Evolutionary conservation across 2,113 vertebrate genomes (phyloP).

Genomic region (Corapipo altera): DNA sequence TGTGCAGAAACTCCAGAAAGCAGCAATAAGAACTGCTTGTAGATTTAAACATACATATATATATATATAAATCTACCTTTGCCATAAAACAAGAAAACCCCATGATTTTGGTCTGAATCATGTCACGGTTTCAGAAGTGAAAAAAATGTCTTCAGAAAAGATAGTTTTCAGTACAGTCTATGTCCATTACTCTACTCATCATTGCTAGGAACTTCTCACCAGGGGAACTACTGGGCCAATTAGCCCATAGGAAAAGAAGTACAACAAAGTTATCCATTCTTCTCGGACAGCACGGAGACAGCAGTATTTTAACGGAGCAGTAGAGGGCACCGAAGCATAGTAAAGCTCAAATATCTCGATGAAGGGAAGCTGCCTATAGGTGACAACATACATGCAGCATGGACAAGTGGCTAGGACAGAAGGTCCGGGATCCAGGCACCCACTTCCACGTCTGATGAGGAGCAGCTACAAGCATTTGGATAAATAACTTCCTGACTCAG

Average conservation of each 20-base stretch:
- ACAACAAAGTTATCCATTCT: not conserved
- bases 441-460: not conserved
- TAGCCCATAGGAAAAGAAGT: not conserved
- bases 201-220: not conserved
- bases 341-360: not conserved
- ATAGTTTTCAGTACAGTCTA: not conserved
- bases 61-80: not conserved
- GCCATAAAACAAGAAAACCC: not conserved
- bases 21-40: not conserved
- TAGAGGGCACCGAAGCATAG: constrained; percentile 61
- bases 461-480: not conserved
- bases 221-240: not conserved
- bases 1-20: not conserved
- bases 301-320: constrained; percentile 44
- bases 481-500: not conserved
- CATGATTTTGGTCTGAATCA: not conserved
- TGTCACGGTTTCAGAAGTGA: not conserved
- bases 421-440: not conserved
- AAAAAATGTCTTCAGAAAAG: not conserved
- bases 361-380: not conserved
- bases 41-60: not conserved
- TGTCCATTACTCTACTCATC: not conserved
- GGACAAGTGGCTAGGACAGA: not conserved
- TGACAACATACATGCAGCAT: not conserved
- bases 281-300: not conserved